These are phyloP conservation scores for Hirundichthys speculiger DNA, from an alignment of 2,113 vertebrate genomes.

Conservation along the genomic window DNA sequence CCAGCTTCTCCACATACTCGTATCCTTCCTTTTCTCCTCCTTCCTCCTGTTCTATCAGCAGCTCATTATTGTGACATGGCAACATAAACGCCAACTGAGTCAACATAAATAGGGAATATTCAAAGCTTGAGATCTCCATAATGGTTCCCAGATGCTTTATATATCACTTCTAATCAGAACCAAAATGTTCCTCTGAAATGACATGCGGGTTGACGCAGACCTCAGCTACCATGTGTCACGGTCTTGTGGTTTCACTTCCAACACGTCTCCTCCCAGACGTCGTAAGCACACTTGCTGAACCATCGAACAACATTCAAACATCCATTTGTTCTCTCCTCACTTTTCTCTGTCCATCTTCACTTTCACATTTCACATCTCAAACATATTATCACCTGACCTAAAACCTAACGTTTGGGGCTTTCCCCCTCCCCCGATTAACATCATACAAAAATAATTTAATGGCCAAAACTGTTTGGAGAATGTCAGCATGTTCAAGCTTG, in stretches of 20 bases:
- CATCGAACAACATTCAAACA: background rate
- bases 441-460: conserved; percentile 51
- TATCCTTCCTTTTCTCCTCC: conserved; percentile 1
- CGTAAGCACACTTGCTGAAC: background rate
- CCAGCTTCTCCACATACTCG: conserved; percentile 2
- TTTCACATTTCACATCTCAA: conserved; percentile 24
- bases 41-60: conserved; percentile 8
- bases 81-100: background rate
- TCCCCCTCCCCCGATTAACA: conserved; percentile 9
- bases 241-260: background rate
- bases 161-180: conserved; percentile 18
- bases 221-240: conserved; percentile 10
- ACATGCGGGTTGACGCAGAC: background rate
- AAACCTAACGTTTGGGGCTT: background rate
- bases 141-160: conserved; percentile 20
- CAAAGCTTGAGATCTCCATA: conserved; percentile 4
- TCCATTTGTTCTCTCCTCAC: conserved; percentile 18
- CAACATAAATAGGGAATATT: background rate
- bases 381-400: conserved; percentile 2
- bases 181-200: conserved; percentile 14
- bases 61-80: conserved; percentile 14
- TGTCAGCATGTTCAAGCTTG: conserved; percentile 13
- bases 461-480: conserved; percentile 2
- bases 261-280: background rate
- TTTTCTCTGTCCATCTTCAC: conserved; percentile 35